phyloP scores from a whole-genome alignment of 2,113 vertebrate species.

The Pycnonotus jocosus region DNA sequence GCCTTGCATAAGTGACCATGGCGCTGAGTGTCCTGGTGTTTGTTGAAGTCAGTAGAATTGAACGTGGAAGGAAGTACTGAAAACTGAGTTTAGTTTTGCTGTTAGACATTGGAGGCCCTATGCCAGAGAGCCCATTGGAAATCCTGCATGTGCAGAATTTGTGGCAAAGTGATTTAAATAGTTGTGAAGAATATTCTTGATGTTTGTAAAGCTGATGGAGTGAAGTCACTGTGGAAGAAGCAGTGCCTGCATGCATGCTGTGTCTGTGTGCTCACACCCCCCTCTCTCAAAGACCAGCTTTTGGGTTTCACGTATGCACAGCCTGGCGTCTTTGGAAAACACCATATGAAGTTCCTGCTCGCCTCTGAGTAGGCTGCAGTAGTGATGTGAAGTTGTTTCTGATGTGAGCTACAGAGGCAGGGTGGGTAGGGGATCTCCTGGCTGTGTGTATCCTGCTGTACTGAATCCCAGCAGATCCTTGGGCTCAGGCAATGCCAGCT shows the following conservation, averaged over 20 bases:
- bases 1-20: background rate
- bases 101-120: background rate
- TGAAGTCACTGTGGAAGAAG: background rate
- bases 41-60: background rate
- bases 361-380: background rate
- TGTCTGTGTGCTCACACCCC: accelerated
- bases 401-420: accelerated
- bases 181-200: background rate
- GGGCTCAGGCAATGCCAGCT: background rate
- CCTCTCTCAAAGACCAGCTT: background rate
- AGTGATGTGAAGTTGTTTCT: background rate
- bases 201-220: background rate
- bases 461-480: background rate
- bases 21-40: accelerated
- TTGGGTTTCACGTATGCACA: background rate
- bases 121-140: background rate
- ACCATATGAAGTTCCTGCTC: background rate
- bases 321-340: background rate
- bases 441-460: background rate
- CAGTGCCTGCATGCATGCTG: background rate
- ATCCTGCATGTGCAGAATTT: background rate
- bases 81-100: background rate
- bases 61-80: background rate
- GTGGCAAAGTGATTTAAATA: background rate
- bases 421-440: background rate